Evolutionary conservation across 2,797 vertebrate species (phyloP).

Genomic region (Enteromius unitaeniatus): DNA sequence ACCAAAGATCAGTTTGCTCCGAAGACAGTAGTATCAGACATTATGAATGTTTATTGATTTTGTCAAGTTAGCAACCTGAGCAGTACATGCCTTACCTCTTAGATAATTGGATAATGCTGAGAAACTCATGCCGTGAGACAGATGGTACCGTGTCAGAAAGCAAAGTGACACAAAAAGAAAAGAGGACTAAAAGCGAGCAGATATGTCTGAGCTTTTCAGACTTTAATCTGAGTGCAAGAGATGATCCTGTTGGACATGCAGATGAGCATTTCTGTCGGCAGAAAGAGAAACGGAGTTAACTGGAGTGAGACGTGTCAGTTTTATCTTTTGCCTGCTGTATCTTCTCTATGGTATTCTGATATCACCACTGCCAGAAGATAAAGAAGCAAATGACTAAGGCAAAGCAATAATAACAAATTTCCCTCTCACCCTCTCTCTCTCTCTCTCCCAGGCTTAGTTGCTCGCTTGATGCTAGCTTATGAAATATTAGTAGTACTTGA

Average conservation of each 20-base stretch:
- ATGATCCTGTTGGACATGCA: constrained; percentile 45
- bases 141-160: constrained; percentile 11
- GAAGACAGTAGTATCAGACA: constrained; percentile 9
- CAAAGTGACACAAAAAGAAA: constrained; percentile 31
- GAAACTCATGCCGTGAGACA: constrained; percentile 25
- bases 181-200: neutral
- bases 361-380: constrained; percentile 23
- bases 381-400: constrained; percentile 16
- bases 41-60: neutral
- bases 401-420: constrained; percentile 30
- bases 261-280: constrained; percentile 16
- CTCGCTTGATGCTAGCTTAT: neutral
- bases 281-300: constrained; percentile 28
- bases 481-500: constrained; percentile 11
- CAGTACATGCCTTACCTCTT: constrained; percentile 15
- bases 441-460: neutral
- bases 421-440: neutral
- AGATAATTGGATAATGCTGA: constrained; percentile 28
- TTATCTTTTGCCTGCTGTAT: constrained; percentile 23
- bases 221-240: constrained; percentile 29
- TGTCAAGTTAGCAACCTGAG: constrained; percentile 20
- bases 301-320: constrained; percentile 40
- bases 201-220: constrained; percentile 16
- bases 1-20: neutral
- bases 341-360: constrained; percentile 26